phyloP scores from a whole-genome alignment of 2,888 invertebrate genomes.

The Eulithis testata region DNA sequence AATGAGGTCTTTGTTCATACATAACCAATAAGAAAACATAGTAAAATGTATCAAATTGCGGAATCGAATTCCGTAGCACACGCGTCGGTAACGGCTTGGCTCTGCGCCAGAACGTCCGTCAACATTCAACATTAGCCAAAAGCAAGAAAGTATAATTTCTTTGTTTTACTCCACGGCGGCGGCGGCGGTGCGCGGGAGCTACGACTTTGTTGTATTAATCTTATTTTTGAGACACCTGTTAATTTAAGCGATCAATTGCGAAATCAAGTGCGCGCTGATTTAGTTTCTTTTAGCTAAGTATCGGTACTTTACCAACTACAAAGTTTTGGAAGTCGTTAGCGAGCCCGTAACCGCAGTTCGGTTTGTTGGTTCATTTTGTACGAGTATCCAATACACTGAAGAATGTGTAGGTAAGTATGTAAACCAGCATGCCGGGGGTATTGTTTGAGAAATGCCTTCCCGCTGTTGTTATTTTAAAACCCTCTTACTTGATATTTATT shows the following conservation, averaged over 20 bases:
- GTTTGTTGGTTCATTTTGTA: slow-evolving; percentile 29
- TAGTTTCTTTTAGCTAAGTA: slow-evolving; percentile 31
- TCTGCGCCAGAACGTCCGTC: slow-evolving; percentile 52
- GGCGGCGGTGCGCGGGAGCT: slow-evolving; percentile 21
- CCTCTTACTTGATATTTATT: slow-evolving; percentile 24
- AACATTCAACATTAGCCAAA: slow-evolving; percentile 53
- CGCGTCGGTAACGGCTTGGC: slow-evolving; percentile 54
- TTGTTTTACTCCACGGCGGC: slow-evolving; percentile 39
- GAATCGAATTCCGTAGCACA: slow-evolving; percentile 51
- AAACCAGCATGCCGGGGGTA: slow-evolving; percentile 17
- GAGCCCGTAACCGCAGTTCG: slow-evolving; percentile 17
- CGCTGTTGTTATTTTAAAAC: slow-evolving; percentile 21
- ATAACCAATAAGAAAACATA: slow-evolving; percentile 38
- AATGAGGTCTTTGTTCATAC: slow-evolving; percentile 38
- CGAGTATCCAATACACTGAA: slow-evolving; percentile 13
- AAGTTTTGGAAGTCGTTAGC: slow-evolving; percentile 30
- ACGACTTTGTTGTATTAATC: slow-evolving; percentile 36
- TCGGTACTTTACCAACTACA: slow-evolving; percentile 23
- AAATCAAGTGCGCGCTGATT: slow-evolving; percentile 31
- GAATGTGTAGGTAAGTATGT: slow-evolving; percentile 2
- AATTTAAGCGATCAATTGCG: slow-evolving; percentile 33
- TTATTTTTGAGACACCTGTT: slow-evolving; percentile 40
- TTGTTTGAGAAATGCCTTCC: slow-evolving; percentile 29
- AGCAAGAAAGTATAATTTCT: slow-evolving; percentile 49
- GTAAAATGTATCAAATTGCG: slow-evolving; percentile 45